A percentile compares a stretch with the other conserved stretches of the same genome.
Conservation (phyloP, 2,797 vertebrate genomes). For the Schizothorax lantsangensis region DNA sequence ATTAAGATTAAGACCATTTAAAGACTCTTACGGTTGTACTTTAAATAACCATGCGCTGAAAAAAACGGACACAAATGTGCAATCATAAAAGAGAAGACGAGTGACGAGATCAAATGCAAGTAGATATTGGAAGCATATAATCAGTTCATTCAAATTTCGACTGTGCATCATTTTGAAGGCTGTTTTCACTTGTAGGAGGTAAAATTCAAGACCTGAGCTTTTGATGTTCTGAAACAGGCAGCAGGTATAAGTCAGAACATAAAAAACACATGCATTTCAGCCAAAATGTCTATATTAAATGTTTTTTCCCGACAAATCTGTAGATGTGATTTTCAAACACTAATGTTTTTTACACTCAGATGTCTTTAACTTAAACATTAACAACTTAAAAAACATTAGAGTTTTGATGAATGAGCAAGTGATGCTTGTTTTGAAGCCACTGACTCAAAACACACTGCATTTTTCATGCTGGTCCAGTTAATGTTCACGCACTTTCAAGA, state of each 20-base stretch:
- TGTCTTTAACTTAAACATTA: background rate
- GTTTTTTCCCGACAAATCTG: background rate
- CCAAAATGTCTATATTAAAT: background rate
- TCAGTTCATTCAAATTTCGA: background rate
- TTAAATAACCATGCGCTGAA: background rate
- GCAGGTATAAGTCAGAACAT: background rate
- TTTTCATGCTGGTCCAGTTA: background rate
- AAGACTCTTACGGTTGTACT: background rate
- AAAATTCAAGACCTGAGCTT: background rate
- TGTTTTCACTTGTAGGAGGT: background rate
- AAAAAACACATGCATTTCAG: background rate
- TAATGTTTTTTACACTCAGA: background rate
- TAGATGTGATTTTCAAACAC: background rate
- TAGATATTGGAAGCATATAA: background rate
- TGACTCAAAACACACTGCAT: background rate
- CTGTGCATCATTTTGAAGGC: background rate
- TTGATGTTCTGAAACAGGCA: background rate
- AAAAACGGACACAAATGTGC: background rate
- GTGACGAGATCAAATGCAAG: background rate
- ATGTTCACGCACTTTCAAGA: background rate
- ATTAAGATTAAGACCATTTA: background rate
- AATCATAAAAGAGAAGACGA: background rate
- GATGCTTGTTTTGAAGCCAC: background rate
- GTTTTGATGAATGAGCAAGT: background rate
- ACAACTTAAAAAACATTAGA: background rate